Evolutionary conservation across 2,797 vertebrate genomes (phyloP), one percentile per base, ranked within the genome.

Genomic region (Tragelaphus eurycerus): DNA sequence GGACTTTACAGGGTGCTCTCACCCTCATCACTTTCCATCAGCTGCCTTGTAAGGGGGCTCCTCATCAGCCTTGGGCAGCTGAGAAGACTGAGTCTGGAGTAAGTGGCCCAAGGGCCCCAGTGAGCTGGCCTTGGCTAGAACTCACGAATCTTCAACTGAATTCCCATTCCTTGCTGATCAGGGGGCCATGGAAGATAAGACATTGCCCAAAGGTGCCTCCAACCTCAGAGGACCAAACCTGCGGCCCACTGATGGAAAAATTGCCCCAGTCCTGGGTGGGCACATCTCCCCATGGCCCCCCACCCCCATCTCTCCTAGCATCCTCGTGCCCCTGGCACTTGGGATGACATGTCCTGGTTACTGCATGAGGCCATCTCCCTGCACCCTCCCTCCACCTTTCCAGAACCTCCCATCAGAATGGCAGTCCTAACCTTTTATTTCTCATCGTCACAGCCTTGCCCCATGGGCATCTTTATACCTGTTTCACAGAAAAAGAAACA

Each of bases 271-370:
- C 52, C 64, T 0, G 0, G 34, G 13, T 25, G 6, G 27, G 23
- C 14, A 43, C 0, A 0, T 15, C 43, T 50, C 17, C 1, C 46
- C 15, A 0, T 1, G n/a, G 9, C 54, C 8, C 7, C 54, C 17
- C 64, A 1, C n/a, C n/a, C 9, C 1, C 64, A 67, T 13, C 38
- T 38, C 50, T 55, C 59, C 87, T 15, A 11, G 54, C 19, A 3
- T 71, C 52, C 60, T 79, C 23, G 1, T 2, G 13, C 23, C 16
- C 57, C 82, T 8, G 43, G 48, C 14, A 31, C 78, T 34, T 34
- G 78, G 7, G 86, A 57, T 15, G 29, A 48, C 1, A 1, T 3
- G 16, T 74, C 52, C 67, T 31, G 31, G 11, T 55, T 48, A 27
- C 57, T 34, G 31, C 59, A 12, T 8, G 54, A 90, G 60, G 50